A percentile compares a stretch with the other conserved stretches of the same genome.
phyloP scores from a whole-genome alignment of 2,888 invertebrate genomes.

The Amphipoea oculea region DNA sequence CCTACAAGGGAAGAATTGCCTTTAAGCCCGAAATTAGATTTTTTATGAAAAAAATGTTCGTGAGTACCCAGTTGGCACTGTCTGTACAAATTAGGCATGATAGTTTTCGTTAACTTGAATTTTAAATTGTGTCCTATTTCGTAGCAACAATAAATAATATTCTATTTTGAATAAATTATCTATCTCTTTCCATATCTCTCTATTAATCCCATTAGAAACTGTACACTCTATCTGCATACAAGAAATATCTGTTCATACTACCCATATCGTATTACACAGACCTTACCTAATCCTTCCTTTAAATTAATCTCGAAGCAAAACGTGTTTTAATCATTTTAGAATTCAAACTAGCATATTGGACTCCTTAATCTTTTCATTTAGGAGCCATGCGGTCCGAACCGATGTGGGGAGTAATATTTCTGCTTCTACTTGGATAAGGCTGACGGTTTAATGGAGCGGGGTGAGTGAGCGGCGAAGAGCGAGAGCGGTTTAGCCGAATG shows the following conservation, averaged over 20 bases:
- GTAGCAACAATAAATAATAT: not conserved
- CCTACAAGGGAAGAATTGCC: too few relatives aligned
- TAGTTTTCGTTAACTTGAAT: too few relatives aligned
- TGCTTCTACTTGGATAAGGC: conserved; percentile 16
- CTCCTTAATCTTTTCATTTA: conserved; percentile 86
- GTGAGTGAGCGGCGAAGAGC: not conserved
- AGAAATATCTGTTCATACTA: not conserved
- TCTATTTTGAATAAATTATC: not conserved
- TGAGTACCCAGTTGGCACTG: too few relatives aligned
- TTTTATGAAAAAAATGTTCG: not conserved
- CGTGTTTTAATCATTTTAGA: conserved; percentile 75
- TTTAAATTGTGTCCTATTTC: not conserved
- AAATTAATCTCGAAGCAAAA: conserved; percentile 52
- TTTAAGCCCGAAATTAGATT: not conserved
- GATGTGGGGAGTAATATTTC: conserved; percentile 70
- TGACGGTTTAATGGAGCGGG: not conserved
- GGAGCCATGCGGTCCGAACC: conserved; percentile 50
- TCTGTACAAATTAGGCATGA: not conserved
- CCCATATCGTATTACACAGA: conserved; percentile 14
- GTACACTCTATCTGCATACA: not conserved
- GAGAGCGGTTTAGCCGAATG: not conserved
- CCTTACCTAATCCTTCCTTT: conserved; percentile 41
- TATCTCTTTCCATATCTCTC: not conserved
- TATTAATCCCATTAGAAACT: not conserved
- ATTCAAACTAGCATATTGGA: conserved; percentile 75